Percentiles rank a stretch among this genome's conserved stretches.
Conservation (phyloP, 2,888 invertebrate genomes). For the Aethes cnicana region DNA sequence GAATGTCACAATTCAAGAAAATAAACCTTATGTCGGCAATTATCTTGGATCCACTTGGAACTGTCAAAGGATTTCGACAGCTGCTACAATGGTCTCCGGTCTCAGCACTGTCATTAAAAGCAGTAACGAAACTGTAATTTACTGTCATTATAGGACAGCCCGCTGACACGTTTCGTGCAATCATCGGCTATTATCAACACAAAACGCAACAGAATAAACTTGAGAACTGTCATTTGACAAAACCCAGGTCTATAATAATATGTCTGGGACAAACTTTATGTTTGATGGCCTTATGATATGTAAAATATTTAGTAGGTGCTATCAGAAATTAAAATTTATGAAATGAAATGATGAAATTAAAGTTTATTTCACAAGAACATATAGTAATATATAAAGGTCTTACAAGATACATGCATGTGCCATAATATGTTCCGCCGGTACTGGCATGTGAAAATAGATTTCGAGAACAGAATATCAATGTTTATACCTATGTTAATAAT, state of each 20-base stretch:
- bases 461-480: no score
- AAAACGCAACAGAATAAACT: constrained; percentile 39
- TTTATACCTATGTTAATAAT: no score
- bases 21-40: background rate
- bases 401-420: no score
- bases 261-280: constrained; percentile 9
- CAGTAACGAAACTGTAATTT: constrained; percentile 52
- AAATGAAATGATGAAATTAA: no score
- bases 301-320: no score
- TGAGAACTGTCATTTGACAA: constrained; percentile 31
- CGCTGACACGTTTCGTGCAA: constrained; percentile 53
- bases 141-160: constrained; percentile 46
- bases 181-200: constrained; percentile 47
- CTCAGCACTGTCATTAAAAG: constrained; percentile 39
- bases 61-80: constrained; percentile 36
- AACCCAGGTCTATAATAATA: constrained; percentile 14
- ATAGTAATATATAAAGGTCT: no score
- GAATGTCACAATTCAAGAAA: no score
- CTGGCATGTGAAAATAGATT: no score
- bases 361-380: no score
- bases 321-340: no score
- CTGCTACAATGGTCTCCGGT: constrained; percentile 35
- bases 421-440: no score
- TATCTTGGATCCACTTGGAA: constrained; percentile 15
- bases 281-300: constrained; percentile 11